phyloP scores from a whole-genome alignment of 2,113 vertebrate species.

The Siphamia tubifer region DNA sequence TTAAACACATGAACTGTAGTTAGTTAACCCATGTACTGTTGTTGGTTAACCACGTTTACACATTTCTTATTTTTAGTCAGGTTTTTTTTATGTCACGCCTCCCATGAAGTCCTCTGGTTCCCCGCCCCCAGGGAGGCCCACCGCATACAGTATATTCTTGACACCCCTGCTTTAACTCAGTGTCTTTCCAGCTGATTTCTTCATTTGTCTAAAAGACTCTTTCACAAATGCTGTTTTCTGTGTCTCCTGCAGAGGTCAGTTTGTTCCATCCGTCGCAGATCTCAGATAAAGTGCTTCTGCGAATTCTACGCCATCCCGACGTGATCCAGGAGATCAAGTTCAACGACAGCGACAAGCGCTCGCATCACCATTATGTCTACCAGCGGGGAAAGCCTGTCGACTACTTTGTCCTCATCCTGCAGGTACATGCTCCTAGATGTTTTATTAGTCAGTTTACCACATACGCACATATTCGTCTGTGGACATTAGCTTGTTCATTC shows the following conservation, averaged over 20 bases:
- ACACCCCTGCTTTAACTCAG: too few relatives aligned
- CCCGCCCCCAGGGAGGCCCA: too few relatives aligned
- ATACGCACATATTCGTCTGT: too few relatives aligned
- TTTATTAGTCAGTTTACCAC: too few relatives aligned
- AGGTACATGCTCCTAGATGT: constrained; percentile 73
- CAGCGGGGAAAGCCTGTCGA: constrained; percentile 88
- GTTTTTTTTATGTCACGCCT: too few relatives aligned
- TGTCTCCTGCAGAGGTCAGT: constrained; percentile 81
- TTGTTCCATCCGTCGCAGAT: constrained; percentile 86
- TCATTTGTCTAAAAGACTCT: not conserved
- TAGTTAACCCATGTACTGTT: too few relatives aligned
- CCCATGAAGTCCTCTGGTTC: too few relatives aligned
- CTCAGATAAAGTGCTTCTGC: constrained; percentile 91
- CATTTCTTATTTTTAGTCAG: too few relatives aligned
- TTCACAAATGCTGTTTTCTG: not conserved
- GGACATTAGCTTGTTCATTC: too few relatives aligned
- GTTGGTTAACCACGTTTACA: too few relatives aligned
- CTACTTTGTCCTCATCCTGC: constrained; percentile 90
- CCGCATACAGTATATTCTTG: too few relatives aligned
- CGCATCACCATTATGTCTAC: constrained; percentile 85
- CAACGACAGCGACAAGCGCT: constrained; percentile 84
- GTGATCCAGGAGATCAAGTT: constrained; percentile 96
- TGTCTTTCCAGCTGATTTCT: not conserved
- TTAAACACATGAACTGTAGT: too few relatives aligned
- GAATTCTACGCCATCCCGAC: constrained; percentile 90